Evolutionary conservation across 2,797 vertebrate species (phyloP).

Genomic region (Poecilia picta): DNA sequence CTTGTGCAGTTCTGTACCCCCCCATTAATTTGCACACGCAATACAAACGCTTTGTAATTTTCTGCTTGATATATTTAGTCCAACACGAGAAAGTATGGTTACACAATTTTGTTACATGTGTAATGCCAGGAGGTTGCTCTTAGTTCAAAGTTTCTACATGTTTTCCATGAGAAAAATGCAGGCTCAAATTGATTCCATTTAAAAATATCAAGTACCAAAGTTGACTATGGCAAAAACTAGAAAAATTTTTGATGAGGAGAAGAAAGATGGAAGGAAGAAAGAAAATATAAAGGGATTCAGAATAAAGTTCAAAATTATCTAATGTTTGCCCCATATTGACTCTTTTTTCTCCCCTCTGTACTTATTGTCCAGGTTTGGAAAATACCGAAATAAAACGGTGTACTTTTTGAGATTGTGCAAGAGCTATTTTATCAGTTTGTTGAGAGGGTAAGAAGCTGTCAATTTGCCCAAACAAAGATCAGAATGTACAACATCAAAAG

Average conservation of each 20-base stretch:
- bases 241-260: constrained; percentile 1
- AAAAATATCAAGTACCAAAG: not conserved
- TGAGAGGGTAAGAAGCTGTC: not conserved
- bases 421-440: not conserved
- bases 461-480: not conserved
- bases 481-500: not conserved
- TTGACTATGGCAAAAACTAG: not conserved
- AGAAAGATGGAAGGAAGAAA: constrained; percentile 37
- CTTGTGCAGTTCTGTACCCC: not conserved
- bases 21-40: not conserved
- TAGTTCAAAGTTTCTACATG: not conserved
- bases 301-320: not conserved
- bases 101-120: not conserved
- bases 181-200: not conserved
- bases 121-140: not conserved
- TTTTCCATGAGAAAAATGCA: not conserved
- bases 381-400: not conserved
- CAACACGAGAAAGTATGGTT: not conserved
- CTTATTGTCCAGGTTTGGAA: not conserved
- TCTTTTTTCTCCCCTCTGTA: not conserved
- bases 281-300: not conserved
- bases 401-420: not conserved
- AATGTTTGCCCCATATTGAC: not conserved
- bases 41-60: not conserved
- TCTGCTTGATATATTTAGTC: not conserved